Percentiles rank a stretch among this genome's conserved stretches.
Evolutionary conservation across 2,113 vertebrate genomes (phyloP).

Genomic region (Cercopithecus mona): DNA sequence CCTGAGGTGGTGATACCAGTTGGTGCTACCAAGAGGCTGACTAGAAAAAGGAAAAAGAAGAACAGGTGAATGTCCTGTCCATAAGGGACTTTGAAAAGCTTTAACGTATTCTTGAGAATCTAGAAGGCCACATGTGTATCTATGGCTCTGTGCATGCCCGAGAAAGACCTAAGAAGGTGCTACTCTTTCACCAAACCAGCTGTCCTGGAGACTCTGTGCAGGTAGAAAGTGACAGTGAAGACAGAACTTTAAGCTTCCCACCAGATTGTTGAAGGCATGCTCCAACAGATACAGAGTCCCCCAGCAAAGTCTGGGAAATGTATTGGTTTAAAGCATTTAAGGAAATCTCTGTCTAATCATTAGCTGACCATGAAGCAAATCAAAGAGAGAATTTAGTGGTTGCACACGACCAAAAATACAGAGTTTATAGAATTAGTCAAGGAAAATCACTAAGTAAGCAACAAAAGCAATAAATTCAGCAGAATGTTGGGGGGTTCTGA

Average conservation of each 20-base stretch:
- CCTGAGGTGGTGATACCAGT: neutral
- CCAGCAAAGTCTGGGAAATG: neutral
- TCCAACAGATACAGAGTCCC: neutral
- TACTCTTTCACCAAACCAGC: neutral
- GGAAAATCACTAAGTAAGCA: neutral
- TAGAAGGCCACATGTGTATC: neutral
- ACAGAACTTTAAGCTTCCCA: neutral
- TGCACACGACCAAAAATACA: neutral
- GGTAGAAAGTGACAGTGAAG: neutral
- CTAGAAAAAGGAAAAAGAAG: neutral
- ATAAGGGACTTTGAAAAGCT: neutral
- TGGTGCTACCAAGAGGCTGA: neutral
- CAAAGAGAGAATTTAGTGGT: neutral
- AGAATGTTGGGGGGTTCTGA: neutral
- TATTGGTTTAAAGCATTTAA: neutral
- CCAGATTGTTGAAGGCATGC: neutral
- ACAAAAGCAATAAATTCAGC: neutral
- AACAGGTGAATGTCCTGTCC: neutral
- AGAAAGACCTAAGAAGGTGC: neutral
- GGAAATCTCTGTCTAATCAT: neutral
- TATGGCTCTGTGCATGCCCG: neutral
- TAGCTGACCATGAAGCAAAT: neutral
- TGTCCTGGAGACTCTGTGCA: neutral
- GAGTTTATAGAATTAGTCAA: neutral
- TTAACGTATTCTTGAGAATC: neutral